Percentiles rank a stretch among this genome's conserved stretches.
phyloP scores from a whole-genome alignment of 2,888 invertebrate species.

The Luperina testacea region DNA sequence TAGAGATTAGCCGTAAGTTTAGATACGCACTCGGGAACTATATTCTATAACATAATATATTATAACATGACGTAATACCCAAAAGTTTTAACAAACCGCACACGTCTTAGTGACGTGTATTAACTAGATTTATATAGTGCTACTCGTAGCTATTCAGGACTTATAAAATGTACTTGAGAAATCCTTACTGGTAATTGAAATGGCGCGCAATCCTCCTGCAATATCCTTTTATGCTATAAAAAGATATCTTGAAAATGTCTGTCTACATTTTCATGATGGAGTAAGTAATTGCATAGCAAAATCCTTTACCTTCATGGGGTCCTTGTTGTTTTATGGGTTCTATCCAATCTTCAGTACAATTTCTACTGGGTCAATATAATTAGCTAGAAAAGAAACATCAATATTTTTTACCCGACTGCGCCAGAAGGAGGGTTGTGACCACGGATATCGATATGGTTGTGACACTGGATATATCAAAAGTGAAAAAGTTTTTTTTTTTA shows the following conservation, averaged over 20 bases:
- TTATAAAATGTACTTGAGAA: neutral
- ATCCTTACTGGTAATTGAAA: conserved; percentile 15
- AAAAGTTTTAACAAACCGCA: neutral
- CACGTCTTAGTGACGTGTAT: neutral
- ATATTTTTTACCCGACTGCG: no score
- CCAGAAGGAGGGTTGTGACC: no score
- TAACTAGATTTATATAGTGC: conserved; percentile 6
- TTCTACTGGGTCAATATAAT: no score
- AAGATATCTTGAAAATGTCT: conserved; percentile 3
- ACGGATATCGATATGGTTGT: no score
- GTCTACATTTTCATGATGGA: neutral
- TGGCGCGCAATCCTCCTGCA: neutral
- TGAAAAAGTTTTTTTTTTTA: no score
- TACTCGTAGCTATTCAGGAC: neutral
- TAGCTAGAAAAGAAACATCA: no score
- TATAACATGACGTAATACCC: neutral
- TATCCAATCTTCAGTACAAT: neutral
- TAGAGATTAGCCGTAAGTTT: conserved; percentile 11
- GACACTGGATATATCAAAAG: no score
- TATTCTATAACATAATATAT: conserved; percentile 2
- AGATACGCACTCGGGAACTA: conserved; percentile 15
- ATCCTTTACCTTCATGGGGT: neutral
- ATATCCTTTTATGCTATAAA: neutral
- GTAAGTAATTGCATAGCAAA: neutral
- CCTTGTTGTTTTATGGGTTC: conserved; percentile 1